Base-by-base conservation (phyloP, 2,888 invertebrate genomes). In the Rhingia campestris region DNA sequence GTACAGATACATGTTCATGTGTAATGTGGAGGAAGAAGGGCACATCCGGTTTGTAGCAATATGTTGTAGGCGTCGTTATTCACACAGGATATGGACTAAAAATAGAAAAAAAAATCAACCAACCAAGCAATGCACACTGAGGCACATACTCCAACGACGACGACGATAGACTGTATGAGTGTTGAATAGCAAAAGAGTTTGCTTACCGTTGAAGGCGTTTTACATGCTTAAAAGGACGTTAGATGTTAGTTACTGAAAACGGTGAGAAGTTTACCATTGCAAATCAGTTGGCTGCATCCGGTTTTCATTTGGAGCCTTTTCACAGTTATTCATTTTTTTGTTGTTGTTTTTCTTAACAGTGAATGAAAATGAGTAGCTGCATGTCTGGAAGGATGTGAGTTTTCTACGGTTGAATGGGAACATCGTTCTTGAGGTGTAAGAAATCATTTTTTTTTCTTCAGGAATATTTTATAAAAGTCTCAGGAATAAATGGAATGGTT, bases 21-120 rank as follows among this genome's bases (percentile, higher is more conserved):
- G 61, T 61, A 59, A 66, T 35, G 43, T 35, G 59, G 59, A 59
- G 54, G 47, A 56, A 61, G 72, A 47, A 22, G 22, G 22, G 22
- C 22, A 39, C 35, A 39, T 74, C 74, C 63, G 69, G 54, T 79
- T 67, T 67, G n/a, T 59, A 43, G 54, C 47, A 30, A 35, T 54
- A 58, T 10, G 47, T 69, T 41, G 63, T 80, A 84, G 84, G 84
- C 80, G 84, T 75, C 32, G 70, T 74, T 64, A 75, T 80, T 80
- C 54, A 58, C 37, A 70, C 37, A 70, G 84, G 80, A 74, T 84
- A 59, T 69, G 56, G 56, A 53, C 43, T 61, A 66, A 74, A 79
- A 75, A 53, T 47, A 47, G 66, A 63, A 53, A 12, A 76, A 76
- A 59, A 61, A 33, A 66, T 14, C 54, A 64, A 59, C 43, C 49